Evolutionary conservation across 2,113 vertebrate species (phyloP), one percentile per base, ranked within the genome.

Genomic region (Proteles cristata): DNA sequence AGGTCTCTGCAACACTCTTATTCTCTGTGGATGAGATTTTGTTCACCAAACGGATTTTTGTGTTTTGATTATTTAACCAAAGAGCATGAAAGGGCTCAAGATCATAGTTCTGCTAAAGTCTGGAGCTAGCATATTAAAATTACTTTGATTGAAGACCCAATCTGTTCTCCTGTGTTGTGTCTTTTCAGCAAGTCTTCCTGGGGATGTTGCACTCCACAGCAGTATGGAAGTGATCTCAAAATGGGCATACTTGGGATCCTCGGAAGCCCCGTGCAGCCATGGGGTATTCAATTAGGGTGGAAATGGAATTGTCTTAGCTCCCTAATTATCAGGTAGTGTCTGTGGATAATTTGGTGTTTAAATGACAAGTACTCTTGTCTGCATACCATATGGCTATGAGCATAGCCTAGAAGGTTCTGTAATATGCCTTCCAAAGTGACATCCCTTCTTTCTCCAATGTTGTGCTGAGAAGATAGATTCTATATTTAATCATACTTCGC

Each of bases 341-440:
- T 61, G 45, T 71, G 28, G 50, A 81, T 92, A 90, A 95, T 65
- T 63, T 93, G 87, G 21, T 96, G 53, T 92, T 97, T 95, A 90
- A 95, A 92, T 69, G 80, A 48, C 35, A 94, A 63, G 39, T 35
- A 31, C 58, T 88, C 63, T 90, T 19, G 43, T 92, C 74, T 85
- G 16, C 12, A 77, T 11, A 69, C 53, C 68, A 84, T 63, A 90
- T 68, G 35, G 50, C 33, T 53, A 19, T 61, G 53, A 88, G 76
- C 65, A 84, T 19, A 87, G 55, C 48, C 89, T 73, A 35, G 45
- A 89, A 88, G 35, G 9, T 50, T 90, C 97, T 68, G 45, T 2
- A 88, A 77, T 73, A 28, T 81, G 58, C 80, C 28, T 95, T 89
- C 66, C 79, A 82, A 88, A 87, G 83, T 83, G 50, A 19, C 9